Evolutionary conservation across 2,797 vertebrate species (phyloP).

Genomic region (Catharus ustulatus): DNA sequence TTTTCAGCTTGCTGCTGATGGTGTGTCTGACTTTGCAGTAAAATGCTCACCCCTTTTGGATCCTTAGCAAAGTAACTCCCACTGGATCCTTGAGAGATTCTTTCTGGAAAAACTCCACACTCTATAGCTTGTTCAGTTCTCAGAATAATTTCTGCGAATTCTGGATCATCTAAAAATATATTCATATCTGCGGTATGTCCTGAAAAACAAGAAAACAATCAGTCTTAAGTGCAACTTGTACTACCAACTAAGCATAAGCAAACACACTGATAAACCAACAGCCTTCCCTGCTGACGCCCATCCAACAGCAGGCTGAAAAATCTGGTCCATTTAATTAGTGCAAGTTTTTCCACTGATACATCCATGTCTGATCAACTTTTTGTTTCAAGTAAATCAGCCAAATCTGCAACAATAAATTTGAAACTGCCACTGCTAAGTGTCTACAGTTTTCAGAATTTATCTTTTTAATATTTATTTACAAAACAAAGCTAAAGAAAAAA

Average conservation of each 20-base stretch:
- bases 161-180: conserved; percentile 88
- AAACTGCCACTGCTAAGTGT: not conserved
- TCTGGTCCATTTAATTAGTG: not conserved
- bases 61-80: conserved; percentile 99
- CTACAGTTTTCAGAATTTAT: not conserved
- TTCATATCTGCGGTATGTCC: conserved; percentile 84
- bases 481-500: not conserved
- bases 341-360: not conserved
- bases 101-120: conserved; percentile 88
- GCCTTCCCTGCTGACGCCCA: not conserved
- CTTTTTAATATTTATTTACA: not conserved
- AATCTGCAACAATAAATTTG: not conserved
- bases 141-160: conserved; percentile 89
- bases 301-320: not conserved
- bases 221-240: not conserved
- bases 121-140: conserved; percentile 92
- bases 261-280: not conserved
- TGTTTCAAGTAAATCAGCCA: not conserved
- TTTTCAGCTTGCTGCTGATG: not conserved
- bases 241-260: not conserved
- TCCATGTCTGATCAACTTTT: not conserved
- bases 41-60: conserved; percentile 86
- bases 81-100: conserved; percentile 96
- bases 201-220: conserved; percentile 55
- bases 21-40: not conserved